Evolutionary conservation across 2,797 vertebrate genomes (phyloP).

Genomic region (Erpetoichthys calabaricus): DNA sequence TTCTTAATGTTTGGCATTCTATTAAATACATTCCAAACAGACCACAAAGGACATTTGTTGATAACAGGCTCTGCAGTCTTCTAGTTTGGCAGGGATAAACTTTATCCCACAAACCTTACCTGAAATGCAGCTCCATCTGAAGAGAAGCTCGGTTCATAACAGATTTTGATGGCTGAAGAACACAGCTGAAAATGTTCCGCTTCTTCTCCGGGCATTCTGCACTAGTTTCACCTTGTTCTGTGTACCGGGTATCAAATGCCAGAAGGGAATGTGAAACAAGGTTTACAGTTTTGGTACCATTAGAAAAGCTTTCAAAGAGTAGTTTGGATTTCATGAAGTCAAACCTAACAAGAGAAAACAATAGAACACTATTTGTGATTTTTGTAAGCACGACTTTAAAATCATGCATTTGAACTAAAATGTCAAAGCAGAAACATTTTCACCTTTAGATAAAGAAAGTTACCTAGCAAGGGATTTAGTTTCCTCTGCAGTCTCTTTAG

Average conservation of each 20-base stretch:
- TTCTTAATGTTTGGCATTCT: too few relatives aligned
- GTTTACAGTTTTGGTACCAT: constrained; percentile 81
- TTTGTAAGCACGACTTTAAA: too few relatives aligned
- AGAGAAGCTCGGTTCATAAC: constrained; percentile 66
- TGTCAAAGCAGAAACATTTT: too few relatives aligned
- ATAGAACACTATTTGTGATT: too few relatives aligned
- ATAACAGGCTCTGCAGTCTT: too few relatives aligned
- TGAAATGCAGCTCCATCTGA: constrained; percentile 88
- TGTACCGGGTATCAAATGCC: constrained; percentile 77
- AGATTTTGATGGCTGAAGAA: constrained; percentile 81
- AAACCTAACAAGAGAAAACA: constrained; percentile 50
- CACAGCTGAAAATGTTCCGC: constrained; percentile 77
- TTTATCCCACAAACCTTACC: constrained; percentile 41
- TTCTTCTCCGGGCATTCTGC: constrained; percentile 19
- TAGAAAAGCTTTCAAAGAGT: constrained; percentile 89
- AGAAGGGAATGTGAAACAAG: constrained; percentile 92
- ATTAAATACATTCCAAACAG: too few relatives aligned
- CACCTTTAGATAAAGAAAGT: not conserved
- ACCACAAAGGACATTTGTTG: too few relatives aligned
- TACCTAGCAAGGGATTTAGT: constrained; percentile 73
- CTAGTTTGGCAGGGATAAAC: too few relatives aligned
- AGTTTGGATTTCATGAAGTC: constrained; percentile 96
- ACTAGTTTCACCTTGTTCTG: constrained; percentile 23
- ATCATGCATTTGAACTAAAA: too few relatives aligned
- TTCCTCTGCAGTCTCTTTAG: constrained; percentile 38